Base-by-base conservation (phyloP, 1,140 invertebrate species). In the Latrodectus geometricus region DNA sequence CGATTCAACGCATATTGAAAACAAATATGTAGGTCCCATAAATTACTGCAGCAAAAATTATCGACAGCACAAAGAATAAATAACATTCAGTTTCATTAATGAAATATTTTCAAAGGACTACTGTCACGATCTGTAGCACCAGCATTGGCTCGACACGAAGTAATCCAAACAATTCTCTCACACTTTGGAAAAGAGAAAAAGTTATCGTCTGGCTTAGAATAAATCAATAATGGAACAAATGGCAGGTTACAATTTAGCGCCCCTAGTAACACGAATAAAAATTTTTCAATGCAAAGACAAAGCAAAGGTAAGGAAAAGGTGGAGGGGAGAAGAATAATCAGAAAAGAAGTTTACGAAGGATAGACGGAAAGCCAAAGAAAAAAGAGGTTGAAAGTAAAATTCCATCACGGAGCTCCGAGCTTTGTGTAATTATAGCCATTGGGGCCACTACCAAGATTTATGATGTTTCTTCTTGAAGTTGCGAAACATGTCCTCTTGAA, bases 371-470 rank as follows among this genome's bases (percentile, higher is more conserved):
- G 70, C 48, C 21, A 73, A 75, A 74, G 11, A 76, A 76, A 76
- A 76, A 76, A 76, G 74, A 35, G 74, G 74, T 76, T 23, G 54
- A 73, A 76, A 76, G 74, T 21, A 76, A 61, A 76, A 76, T 76
- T 76, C 74, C 74, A 76, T 76, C 74, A 76, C 74, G 74, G 74
- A 50, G 11, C 35, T 50, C 50, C 52, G 52, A 52, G 74, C 74
- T 76, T 76, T 76, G 74, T 76, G 74, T 76, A 76, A 76, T 76
- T 76, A 76, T 76, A 76, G 74, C 74, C 74, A 76, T 76, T 76
- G 74, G 74, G 74, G 52, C 74, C 21, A 35, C 50, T 35, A 76
- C 74, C 74, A 76, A 76, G 74, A 76, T 76, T 76, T 76, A 76
- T 61, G 52, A 61, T 52, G 52, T 76, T 76, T 56, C 74, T 8